Percentiles rank a stretch among this genome's conserved stretches.
Evolutionary conservation across 2,113 vertebrate species (phyloP).

Genomic region (Menidia beryllina): DNA sequence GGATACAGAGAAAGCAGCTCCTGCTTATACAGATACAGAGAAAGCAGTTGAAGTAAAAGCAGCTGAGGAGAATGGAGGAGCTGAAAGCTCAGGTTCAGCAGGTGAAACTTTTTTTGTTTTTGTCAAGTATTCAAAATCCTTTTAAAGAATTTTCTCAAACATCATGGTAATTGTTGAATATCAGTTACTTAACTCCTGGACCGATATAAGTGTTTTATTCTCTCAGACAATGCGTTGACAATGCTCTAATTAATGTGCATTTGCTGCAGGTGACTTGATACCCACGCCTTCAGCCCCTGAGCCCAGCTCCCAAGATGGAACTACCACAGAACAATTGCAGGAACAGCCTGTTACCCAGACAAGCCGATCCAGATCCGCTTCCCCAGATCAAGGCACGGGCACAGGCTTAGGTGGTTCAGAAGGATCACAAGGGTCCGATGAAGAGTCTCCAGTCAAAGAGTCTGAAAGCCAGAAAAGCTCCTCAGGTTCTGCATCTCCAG

Average conservation of each 20-base stretch:
- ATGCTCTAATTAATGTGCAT: background rate
- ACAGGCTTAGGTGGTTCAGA: conserved; percentile 21
- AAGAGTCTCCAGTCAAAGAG: conserved; percentile 53
- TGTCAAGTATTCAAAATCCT: too few relatives aligned
- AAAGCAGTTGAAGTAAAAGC: background rate
- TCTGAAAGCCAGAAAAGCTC: conserved; percentile 54
- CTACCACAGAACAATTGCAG: conserved; percentile 36
- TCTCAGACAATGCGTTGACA: background rate
- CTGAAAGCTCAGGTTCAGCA: conserved; percentile 9
- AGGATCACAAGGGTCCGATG: conserved; percentile 51
- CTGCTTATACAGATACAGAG: too few relatives aligned
- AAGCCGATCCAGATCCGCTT: conserved; percentile 64
- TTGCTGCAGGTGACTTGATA: conserved; percentile 64
- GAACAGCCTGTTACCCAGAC: conserved; percentile 14
- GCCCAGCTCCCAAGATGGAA: conserved; percentile 25
- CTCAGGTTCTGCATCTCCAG: conserved; percentile 64
- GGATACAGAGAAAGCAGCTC: too few relatives aligned
- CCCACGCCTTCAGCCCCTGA: conserved; percentile 46
- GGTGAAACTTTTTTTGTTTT: conserved; percentile 36
- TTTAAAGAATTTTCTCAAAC: too few relatives aligned
- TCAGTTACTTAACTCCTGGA: background rate
- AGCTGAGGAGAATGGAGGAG: conserved; percentile 38
- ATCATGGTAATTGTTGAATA: background rate
- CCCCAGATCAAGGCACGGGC: conserved; percentile 50
- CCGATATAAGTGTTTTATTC: background rate